A percentile compares a stretch with the other conserved stretches of the same genome.
These are phyloP conservation scores for Zalophus californianus DNA, from an alignment of 2,797 vertebrate species.

Conservation along the genomic window DNA sequence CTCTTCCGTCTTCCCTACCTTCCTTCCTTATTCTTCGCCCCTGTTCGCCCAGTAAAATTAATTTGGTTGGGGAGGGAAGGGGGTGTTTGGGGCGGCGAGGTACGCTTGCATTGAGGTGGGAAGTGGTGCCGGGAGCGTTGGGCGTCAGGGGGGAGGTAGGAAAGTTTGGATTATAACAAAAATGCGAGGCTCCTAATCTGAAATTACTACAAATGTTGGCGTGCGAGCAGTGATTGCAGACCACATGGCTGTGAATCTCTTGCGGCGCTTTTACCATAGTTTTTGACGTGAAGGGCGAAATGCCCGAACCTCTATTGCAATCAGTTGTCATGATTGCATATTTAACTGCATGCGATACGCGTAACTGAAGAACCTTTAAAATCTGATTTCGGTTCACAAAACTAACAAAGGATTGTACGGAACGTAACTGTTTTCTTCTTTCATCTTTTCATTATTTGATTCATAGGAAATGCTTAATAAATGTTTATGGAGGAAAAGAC, in stretches of 20 bases:
- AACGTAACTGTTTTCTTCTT: background rate
- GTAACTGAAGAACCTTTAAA: background rate
- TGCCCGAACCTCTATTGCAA: background rate
- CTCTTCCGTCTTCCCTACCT: background rate
- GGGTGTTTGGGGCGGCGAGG: background rate
- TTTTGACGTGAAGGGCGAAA: background rate
- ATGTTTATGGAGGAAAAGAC: background rate
- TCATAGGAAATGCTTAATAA: background rate
- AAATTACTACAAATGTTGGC: background rate
- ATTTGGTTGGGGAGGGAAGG: background rate
- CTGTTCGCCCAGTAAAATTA: background rate
- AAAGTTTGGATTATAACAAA: background rate
- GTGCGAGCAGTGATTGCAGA: background rate
- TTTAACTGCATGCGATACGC: background rate
- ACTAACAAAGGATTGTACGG: background rate
- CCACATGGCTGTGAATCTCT: background rate
- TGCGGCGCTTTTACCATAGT: background rate
- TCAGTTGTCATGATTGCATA: background rate
- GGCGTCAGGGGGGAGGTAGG: background rate
- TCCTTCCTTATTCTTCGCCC: background rate
- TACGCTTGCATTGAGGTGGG: background rate
- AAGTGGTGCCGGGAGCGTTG: no score
- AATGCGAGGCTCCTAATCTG: background rate
- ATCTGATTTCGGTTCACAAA: constrained; percentile 2
- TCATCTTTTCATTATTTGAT: background rate